Evolutionary conservation across 2,888 invertebrate genomes (phyloP).

Genomic region (Altica lythri): DNA sequence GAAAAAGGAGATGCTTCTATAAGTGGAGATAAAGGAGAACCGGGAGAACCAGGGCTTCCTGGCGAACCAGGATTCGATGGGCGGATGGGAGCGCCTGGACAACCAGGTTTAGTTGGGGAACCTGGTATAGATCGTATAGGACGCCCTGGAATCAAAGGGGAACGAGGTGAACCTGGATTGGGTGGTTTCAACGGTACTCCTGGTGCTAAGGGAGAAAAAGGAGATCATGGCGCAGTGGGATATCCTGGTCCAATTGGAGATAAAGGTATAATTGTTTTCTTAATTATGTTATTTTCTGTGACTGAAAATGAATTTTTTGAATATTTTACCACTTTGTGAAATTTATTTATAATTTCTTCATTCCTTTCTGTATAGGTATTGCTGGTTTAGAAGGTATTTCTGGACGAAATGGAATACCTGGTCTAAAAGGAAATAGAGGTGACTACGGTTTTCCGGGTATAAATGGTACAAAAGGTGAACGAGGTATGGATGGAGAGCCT

Average conservation of each 20-base stretch:
- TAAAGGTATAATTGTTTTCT: slow-evolving; percentile 48
- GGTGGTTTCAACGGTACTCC: slow-evolving; percentile 65
- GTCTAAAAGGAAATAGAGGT: slow-evolving; percentile 63
- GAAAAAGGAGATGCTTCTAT: slow-evolving; percentile 64
- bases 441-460: slow-evolving; percentile 50
- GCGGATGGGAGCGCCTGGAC: slow-evolving; percentile 52
- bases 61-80: slow-evolving; percentile 44
- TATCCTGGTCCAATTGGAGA: slow-evolving; percentile 60
- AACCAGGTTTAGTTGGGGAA: slow-evolving; percentile 57
- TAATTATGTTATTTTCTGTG: too few relatives aligned
- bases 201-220: slow-evolving; percentile 67
- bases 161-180: slow-evolving; percentile 61
- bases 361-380: too few relatives aligned
- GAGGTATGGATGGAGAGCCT: slow-evolving; percentile 75
- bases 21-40: slow-evolving; percentile 67
- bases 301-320: too few relatives aligned
- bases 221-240: slow-evolving; percentile 59
- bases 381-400: slow-evolving; percentile 61
- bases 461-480: slow-evolving; percentile 64
- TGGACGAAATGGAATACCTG: slow-evolving; percentile 58
- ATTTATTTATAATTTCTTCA: too few relatives aligned
- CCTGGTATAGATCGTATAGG: slow-evolving; percentile 62
- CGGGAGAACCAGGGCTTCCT: slow-evolving; percentile 53
- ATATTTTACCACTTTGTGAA: too few relatives aligned
- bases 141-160: slow-evolving; percentile 58